Evolutionary conservation across 2,797 vertebrate species (phyloP), one percentile per base, ranked within the genome.

Genomic region (Silurus lanzhouensis): DNA sequence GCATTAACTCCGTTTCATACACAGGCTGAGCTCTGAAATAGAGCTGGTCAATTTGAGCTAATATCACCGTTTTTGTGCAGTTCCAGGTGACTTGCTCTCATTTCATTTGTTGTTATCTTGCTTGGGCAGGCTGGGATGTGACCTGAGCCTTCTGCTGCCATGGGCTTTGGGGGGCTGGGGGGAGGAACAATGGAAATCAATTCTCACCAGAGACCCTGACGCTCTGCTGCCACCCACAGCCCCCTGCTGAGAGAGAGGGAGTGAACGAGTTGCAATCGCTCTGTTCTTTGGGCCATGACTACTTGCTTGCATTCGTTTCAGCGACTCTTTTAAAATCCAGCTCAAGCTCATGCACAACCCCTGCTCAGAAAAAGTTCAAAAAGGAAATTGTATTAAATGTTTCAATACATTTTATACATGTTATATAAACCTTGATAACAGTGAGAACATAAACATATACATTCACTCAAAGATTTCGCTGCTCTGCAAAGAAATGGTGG

Each of bases 31-130:
- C 76, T 78, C 84, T 89, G 80, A 84, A 82, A 87, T 78, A 58
- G 81, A 90, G 82, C 76, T 78, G 89, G 84, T 88, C 83, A 88
- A 88, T 90, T 90, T 88, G 67, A 86, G 81, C 71, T 87, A 86
- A 88, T 88, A 88, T 83, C 46, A 19, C 70, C 63, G 13, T 57
- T 80, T 80, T 84, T 88, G 52, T 89, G 79, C 72, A 90, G 85
- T 90, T 89, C 83, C 86, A 89, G 87, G 83, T 81, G 82, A 90
- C 87, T 88, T 89, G 85, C 81, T 88, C 87, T 83, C 88, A 84
- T 85, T 90, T 90, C 83, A 90, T 90, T 86, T 88, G 86, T 86
- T 79, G 90, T 90, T 91, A 91, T 91, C 89, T 91, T 90, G 81
- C 84, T 86, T 74, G 20, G 88, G 88, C 90, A 91, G 92, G 87